phyloP scores from a whole-genome alignment of 2,797 vertebrate genomes.

The Chromis chromis region DNA sequence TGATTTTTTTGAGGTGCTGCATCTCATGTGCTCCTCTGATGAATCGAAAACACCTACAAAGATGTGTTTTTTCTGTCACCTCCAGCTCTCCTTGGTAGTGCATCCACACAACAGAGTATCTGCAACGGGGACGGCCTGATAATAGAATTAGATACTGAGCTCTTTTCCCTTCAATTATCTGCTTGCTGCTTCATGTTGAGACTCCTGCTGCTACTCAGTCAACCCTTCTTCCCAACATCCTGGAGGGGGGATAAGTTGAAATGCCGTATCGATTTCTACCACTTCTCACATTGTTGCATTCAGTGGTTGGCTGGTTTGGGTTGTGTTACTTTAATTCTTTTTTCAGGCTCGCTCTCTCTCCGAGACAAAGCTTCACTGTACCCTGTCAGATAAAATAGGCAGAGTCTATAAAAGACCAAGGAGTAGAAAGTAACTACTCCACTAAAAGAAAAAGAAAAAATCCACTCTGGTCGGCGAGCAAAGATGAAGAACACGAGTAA shows the following conservation, averaged over 20 bases:
- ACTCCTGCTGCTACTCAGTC: constrained; percentile 63
- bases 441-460: constrained; percentile 7
- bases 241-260: constrained; percentile 62
- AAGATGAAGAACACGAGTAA: constrained; percentile 49
- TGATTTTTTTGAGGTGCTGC: constrained; percentile 2
- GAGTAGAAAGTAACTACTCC: constrained; percentile 32
- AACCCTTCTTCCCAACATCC: constrained; percentile 55
- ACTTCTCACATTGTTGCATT: constrained; percentile 69
- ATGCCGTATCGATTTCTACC: constrained; percentile 67
- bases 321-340: constrained; percentile 55
- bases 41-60: constrained; percentile 26
- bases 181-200: constrained; percentile 62
- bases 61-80: constrained; percentile 40
- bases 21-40: constrained; percentile 20
- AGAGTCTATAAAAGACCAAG: constrained; percentile 23
- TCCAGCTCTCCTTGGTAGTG: constrained; percentile 51
- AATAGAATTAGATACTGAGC: constrained; percentile 68
- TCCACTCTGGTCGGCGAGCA: constrained; percentile 28
- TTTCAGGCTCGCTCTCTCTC: constrained; percentile 18
- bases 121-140: constrained; percentile 52
- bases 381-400: constrained; percentile 47
- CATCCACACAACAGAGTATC: constrained; percentile 11
- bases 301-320: constrained; percentile 60
- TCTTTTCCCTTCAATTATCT: constrained; percentile 72
- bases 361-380: constrained; percentile 30